Evolutionary conservation across 2,797 vertebrate species (phyloP), one percentile per base, ranked within the genome.

Genomic region (Centroberyx gerrardi): DNA sequence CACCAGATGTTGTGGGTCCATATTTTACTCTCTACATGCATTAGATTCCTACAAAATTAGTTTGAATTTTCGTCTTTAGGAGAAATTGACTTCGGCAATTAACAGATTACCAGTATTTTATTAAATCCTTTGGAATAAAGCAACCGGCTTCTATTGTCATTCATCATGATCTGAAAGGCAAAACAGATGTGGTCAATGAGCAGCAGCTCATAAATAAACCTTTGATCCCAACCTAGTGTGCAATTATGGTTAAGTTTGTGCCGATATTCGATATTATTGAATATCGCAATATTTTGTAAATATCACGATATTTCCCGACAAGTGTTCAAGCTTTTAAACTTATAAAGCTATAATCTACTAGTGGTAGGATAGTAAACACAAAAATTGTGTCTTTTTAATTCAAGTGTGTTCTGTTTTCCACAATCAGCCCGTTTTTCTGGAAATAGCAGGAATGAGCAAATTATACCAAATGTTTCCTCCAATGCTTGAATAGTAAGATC

Each of bases 111-210:
- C 28, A n/a, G 29, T 22, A 53, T 9, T 8, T 74, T 74, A 85
- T 89, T 86, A 80, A 78, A 56, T 72, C 59, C 49, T 78, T 8
- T 54, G 71, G 70, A 82, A 28, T 0, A 53, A 71, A 78, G 74
- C 18, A 49, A 55, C 31, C 2, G 0, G 53, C 72, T 82, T 60
- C 63, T 48, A 44, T 51, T 86, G 70, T 72, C 60, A 61, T 68
- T 63, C 59, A 62, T 71, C 66, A 3, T 40, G 54, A 81, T 78
- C 56, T 9, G 27, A 90, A 83, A 84, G 69, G 62, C 18, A 67
- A 59, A 62, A 29, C 67, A 61, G 46, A 78, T 72, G 74, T 62
- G 68, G 62, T 76, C 85, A 64, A 83, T 83, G 63, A 77, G 75
- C 8, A 70, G 55, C 58, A 27, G 68, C 58, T 67, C 49, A 54